Evolutionary conservation across 2,113 vertebrate species (phyloP).

Genomic region (Amblyornis subalaris): DNA sequence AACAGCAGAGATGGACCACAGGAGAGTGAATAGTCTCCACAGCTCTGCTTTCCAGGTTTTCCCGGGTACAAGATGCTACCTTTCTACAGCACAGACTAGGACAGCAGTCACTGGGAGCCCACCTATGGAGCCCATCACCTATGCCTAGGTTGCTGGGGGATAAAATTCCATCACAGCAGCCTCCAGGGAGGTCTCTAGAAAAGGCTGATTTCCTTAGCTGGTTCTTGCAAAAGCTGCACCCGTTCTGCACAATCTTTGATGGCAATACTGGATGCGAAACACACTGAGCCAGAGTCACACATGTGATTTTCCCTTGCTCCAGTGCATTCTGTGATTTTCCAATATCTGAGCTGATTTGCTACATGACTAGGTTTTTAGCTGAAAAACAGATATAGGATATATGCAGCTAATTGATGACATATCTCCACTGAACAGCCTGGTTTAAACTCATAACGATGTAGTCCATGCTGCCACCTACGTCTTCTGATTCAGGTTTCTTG

Average conservation of each 20-base stretch:
- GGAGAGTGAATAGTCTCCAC: too few relatives aligned
- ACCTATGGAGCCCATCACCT: background rate
- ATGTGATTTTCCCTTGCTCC: background rate
- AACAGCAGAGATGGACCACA: background rate
- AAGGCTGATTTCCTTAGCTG: background rate
- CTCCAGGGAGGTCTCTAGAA: background rate
- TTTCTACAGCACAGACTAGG: background rate
- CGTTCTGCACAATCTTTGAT: background rate
- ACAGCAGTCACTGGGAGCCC: background rate
- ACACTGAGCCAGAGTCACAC: background rate
- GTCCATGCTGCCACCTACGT: slow-evolving; percentile 35
- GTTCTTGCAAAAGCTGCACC: background rate
- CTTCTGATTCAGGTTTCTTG: slow-evolving; percentile 21
- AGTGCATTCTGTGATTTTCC: background rate
- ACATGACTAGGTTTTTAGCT: background rate
- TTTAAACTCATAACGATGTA: background rate
- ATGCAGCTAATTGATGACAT: background rate
- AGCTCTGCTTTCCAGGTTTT: background rate
- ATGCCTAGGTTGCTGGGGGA: background rate
- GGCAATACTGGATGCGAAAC: background rate
- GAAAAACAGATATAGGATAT: background rate
- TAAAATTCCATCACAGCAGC: background rate
- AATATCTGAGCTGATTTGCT: background rate
- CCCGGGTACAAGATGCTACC: background rate
- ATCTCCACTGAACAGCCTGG: background rate